Evolutionary conservation across 2,797 vertebrate species (phyloP).

Genomic region (Gorsachius magnificus): DNA sequence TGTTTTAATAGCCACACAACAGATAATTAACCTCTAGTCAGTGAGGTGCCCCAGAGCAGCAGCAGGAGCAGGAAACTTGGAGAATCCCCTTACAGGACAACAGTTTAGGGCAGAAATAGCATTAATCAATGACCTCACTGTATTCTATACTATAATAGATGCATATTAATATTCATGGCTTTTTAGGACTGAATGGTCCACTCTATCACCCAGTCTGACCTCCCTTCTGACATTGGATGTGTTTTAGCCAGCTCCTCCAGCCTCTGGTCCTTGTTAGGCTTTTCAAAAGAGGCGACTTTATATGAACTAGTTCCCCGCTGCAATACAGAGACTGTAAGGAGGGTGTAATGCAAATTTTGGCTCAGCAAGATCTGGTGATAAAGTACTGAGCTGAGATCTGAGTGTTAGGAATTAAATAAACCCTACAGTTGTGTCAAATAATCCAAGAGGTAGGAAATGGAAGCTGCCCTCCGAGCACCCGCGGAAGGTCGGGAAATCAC

Average conservation of each 20-base stretch:
- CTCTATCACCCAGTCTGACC: constrained; percentile 47
- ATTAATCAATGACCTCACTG: constrained; percentile 48
- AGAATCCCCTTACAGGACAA: constrained; percentile 16
- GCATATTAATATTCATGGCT: constrained; percentile 57
- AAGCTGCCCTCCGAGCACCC: rapidly evolving
- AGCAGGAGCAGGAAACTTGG: neutral
- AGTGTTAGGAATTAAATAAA: constrained; percentile 4
- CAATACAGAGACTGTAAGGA: neutral
- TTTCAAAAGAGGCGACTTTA: neutral
- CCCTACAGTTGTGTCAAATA: neutral
- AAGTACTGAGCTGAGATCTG: neutral
- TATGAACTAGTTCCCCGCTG: rapidly evolving
- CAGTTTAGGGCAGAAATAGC: constrained; percentile 28
- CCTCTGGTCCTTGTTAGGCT: neutral
- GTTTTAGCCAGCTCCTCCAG: neutral
- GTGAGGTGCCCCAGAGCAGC: neutral
- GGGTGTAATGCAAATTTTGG: neutral
- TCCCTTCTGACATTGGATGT: constrained; percentile 19
- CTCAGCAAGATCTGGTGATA: neutral
- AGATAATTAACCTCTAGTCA: constrained; percentile 50
- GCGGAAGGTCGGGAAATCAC: neutral
- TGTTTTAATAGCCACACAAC: constrained; percentile 42
- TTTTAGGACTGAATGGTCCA: constrained; percentile 40
- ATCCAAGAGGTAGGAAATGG: neutral
- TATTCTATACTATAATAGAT: constrained; percentile 42